Evolutionary conservation across 1,140 invertebrate species (phyloP), one percentile per base, ranked within the genome.

Genomic region (Hylaeus anthracinus): DNA sequence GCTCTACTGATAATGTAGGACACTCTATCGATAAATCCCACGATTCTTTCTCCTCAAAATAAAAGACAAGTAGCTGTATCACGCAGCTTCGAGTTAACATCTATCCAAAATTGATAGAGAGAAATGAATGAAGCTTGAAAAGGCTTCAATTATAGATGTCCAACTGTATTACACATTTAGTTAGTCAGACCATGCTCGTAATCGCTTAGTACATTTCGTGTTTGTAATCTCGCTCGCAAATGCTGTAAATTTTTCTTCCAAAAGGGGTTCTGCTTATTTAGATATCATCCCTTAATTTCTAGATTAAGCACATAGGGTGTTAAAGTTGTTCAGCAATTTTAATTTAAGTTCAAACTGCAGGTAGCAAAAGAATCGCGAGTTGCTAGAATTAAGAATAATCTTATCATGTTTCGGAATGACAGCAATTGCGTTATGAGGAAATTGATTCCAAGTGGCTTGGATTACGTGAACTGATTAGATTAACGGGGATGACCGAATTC

Each of bases 151-250:
- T 48, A 48, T 48, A 48, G 45, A 48, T 5, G 45, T 48, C 45
- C 8, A 8, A 48, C 45, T 48, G 8, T 48, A 87, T 85, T 82
- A 88, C 83, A 82, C 76, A 55, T 71, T 71, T 73, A 81, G 58
- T 48, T 72, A 39, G 69, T 48, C 45, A 8, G 43, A 58, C 71
- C 58, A 64, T 14, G 72, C 60, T 70, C 75, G 48, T 67, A 55
- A 70, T 60, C 64, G 67, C 26, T 26, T 26, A 26, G 26, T 26
- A 26, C 26, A 0, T 26, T 26, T 43, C 73, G 12, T 70, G 51
- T 61, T 48, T 55, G 66, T 79, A 79, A 77, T 85, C 79, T 79
- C 79, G 37, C 3, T 45, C 76, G 37, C 56, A n/a, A 85, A 70
- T 61, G 71, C 26, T 63, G 53, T 53, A 70, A 53, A 77, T 81